These are phyloP conservation scores for Proteles cristata DNA, from an alignment of 2,113 vertebrate genomes.

Conservation along the genomic window DNA sequence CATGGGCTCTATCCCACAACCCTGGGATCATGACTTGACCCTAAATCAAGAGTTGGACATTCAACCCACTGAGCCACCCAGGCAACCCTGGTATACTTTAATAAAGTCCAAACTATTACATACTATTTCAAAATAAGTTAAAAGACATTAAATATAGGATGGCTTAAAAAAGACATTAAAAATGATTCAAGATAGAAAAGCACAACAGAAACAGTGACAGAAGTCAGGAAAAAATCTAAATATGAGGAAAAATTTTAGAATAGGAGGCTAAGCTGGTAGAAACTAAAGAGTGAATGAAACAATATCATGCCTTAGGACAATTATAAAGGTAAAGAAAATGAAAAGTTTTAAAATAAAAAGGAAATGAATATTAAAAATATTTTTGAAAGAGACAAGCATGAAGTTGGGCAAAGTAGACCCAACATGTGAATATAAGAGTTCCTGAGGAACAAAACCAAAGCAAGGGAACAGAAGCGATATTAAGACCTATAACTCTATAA, in stretches of 20 bases:
- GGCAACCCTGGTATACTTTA: no score
- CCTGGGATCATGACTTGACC: no score
- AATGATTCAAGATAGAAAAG: background rate
- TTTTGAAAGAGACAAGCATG: background rate
- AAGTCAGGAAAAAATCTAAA: background rate
- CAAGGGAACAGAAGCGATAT: background rate
- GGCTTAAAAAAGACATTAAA: no score
- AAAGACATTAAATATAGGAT: background rate
- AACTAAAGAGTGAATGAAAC: background rate
- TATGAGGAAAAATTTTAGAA: background rate
- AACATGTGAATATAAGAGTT: no score
- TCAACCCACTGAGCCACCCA: no score
- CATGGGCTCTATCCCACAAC: no score
- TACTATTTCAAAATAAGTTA: background rate
- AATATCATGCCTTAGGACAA: background rate
- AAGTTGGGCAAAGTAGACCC: background rate
- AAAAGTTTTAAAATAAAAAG: background rate
- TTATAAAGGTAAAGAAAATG: background rate
- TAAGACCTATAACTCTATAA: background rate
- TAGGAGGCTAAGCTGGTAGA: background rate
- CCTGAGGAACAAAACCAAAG: background rate
- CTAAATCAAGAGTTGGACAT: no score
- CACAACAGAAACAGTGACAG: background rate
- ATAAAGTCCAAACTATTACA: background rate
- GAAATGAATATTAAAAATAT: background rate